Conservation (phyloP, 2,113 vertebrate species). For the Apaloderma vittatum region DNA sequence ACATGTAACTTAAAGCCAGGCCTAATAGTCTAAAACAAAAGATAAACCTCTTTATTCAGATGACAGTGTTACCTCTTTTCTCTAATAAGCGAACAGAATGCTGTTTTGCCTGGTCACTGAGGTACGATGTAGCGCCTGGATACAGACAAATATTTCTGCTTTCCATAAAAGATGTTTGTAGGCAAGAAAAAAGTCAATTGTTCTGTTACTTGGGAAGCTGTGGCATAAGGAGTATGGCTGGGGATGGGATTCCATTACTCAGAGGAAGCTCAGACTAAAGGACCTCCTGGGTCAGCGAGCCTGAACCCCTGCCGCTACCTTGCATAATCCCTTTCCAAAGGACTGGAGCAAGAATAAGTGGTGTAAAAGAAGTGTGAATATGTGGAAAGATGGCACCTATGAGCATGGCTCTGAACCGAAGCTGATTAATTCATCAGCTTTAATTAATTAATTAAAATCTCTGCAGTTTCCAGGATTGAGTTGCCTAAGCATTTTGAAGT, state of each 20-base stretch:
- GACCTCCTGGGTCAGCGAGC: background rate
- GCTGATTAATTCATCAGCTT: background rate
- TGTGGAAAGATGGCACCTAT: background rate
- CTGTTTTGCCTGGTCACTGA: background rate
- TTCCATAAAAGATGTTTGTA: background rate
- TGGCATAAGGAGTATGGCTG: background rate
- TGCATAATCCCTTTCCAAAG: background rate
- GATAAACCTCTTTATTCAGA: constrained; percentile 58
- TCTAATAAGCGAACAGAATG: constrained; percentile 25
- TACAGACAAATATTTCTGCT: constrained; percentile 33
- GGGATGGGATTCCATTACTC: background rate
- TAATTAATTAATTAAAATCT: too few relatives aligned
- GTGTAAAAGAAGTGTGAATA: background rate
- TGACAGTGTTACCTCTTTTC: constrained; percentile 48
- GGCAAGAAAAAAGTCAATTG: background rate
- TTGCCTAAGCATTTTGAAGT: background rate
- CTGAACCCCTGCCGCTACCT: background rate
- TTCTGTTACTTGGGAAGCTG: background rate
- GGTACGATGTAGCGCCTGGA: background rate
- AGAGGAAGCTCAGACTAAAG: background rate
- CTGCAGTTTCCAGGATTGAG: background rate
- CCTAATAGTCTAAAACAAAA: constrained; percentile 56
- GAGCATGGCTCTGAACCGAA: fast-evolving
- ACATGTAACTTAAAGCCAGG: constrained; percentile 70
- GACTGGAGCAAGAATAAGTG: background rate